phyloP scores from a whole-genome alignment of 1,140 invertebrate species.

The Notospermus geniculatus region DNA sequence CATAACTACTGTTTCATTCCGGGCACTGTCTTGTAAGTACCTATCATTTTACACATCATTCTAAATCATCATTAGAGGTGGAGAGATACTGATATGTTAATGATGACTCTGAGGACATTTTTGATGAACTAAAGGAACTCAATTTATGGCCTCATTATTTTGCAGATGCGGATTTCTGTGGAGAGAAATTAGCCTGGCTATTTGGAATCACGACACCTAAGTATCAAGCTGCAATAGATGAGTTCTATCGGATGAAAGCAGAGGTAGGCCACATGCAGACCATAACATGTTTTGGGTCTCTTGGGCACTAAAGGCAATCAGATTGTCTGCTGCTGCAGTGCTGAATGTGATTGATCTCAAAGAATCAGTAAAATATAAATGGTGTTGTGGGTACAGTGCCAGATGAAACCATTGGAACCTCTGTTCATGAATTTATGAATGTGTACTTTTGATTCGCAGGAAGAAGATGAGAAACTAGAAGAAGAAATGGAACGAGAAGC shows the following conservation, averaged over 20 bases:
- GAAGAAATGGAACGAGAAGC: constrained; percentile 20
- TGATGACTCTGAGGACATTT: too few species aligned
- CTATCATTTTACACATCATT: too few species aligned
- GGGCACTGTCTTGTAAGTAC: constrained; percentile 34
- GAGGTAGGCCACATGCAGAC: constrained; percentile 46
- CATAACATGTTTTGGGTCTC: too few species aligned
- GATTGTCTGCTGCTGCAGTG: too few species aligned
- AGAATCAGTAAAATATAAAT: constrained; percentile 1
- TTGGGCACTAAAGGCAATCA: too few species aligned
- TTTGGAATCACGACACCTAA: constrained; percentile 90
- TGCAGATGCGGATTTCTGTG: constrained; percentile 76
- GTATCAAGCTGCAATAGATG: constrained; percentile 84
- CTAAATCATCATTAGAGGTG: too few species aligned
- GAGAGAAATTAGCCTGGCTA: constrained; percentile 78
- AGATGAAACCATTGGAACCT: background rate
- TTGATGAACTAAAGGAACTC: too few species aligned
- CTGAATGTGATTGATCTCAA: too few species aligned
- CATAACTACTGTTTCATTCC: constrained; percentile 27
- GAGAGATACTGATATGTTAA: too few species aligned
- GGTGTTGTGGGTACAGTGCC: background rate
- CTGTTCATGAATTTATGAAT: background rate
- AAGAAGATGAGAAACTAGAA: constrained; percentile 18
- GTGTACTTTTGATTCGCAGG: constrained; percentile 1
- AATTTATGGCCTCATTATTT: constrained; percentile 9
- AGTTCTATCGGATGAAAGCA: constrained; percentile 56